phyloP scores from a whole-genome alignment of 2,888 invertebrate genomes.

The Tipula unca region DNA sequence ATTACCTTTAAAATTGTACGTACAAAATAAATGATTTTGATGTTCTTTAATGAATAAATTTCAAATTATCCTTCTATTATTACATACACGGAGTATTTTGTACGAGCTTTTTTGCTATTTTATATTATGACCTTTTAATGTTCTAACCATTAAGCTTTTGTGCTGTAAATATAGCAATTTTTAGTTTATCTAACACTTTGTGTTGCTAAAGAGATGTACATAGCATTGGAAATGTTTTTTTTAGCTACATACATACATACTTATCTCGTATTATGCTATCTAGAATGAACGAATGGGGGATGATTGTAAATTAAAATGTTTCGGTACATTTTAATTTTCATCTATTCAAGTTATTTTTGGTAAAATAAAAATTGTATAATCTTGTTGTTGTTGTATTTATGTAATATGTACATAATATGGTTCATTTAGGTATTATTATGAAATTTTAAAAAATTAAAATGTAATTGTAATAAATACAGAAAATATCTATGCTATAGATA shows the following conservation, averaged over 20 bases:
- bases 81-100: neutral
- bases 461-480: too few relatives aligned
- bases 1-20: neutral
- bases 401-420: too few relatives aligned
- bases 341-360: neutral
- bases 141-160: neutral
- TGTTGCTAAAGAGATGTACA: neutral
- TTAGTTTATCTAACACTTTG: neutral
- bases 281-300: neutral
- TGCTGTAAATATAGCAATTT: neutral
- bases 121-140: neutral
- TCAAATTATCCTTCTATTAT: neutral
- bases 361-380: neutral
- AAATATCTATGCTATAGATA: too few relatives aligned
- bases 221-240: neutral
- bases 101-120: neutral
- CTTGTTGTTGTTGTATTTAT: too few relatives aligned
- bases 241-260: neutral
- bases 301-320: neutral
- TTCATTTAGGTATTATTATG: too few relatives aligned
- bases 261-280: too few relatives aligned
- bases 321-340: neutral
- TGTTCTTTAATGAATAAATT: neutral
- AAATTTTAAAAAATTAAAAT: too few relatives aligned
- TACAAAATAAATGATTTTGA: neutral